Evolutionary conservation across 2,888 invertebrate species (phyloP).

Genomic region (Mystacides longicornis): DNA sequence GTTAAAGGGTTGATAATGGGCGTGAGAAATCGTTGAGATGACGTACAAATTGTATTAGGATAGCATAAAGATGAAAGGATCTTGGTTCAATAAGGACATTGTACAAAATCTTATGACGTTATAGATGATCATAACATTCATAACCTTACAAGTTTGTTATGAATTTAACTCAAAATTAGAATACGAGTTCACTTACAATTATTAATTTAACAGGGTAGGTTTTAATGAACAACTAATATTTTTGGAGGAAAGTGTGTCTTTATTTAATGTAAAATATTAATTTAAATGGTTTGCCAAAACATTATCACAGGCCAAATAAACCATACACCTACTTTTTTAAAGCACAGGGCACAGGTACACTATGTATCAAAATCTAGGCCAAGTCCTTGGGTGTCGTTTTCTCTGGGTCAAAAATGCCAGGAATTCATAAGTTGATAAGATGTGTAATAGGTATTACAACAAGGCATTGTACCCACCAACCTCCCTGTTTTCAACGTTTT

Average conservation of each 20-base stretch:
- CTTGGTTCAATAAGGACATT: no score
- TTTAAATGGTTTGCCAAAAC: no score
- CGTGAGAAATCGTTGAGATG: slow-evolving; percentile 38
- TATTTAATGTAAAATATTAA: no score
- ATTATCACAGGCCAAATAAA: background rate
- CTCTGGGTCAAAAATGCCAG: slow-evolving; percentile 27
- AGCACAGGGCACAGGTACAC: slow-evolving; percentile 34
- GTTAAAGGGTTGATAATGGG: slow-evolving; percentile 27
- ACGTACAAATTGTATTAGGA: slow-evolving; percentile 34
- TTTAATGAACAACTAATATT: no score
- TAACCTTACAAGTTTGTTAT: no score
- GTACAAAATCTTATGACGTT: background rate
- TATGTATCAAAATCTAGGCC: background rate
- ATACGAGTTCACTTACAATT: no score
- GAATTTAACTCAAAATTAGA: no score
- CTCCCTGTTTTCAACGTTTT: no score
- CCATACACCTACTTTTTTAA: slow-evolving; percentile 30
- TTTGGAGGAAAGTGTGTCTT: no score
- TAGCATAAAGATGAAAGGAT: slow-evolving; percentile 27
- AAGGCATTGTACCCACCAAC: no score
- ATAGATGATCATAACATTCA: background rate
- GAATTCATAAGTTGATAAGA: slow-evolving; percentile 3
- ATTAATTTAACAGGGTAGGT: no score
- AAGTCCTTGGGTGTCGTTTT: slow-evolving; percentile 26
- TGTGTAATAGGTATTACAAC: no score